These are phyloP conservation scores for Eutolmus rufibarbis DNA, from an alignment of 2,888 invertebrate species.

Conservation along the genomic window DNA sequence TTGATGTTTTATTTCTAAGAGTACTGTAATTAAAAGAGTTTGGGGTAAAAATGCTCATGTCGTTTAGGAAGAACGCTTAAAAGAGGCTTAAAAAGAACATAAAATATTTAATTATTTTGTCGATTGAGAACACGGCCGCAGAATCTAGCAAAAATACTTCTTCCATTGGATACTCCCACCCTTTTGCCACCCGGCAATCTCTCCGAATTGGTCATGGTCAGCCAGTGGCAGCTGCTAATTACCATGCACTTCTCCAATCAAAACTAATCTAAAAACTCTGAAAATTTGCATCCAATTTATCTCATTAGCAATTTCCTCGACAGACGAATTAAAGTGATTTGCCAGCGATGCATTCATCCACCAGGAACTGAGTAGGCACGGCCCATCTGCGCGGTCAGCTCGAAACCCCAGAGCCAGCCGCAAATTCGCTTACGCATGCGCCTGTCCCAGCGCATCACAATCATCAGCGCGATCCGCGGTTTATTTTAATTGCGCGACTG, in stretches of 20 bases:
- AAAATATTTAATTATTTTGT: too few relatives aligned
- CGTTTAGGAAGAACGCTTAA: too few relatives aligned
- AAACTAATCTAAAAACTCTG: not conserved
- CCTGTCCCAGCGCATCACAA: not conserved
- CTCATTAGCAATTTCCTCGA: constrained; percentile 14
- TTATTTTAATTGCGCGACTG: constrained; percentile 12
- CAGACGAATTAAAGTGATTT: constrained; percentile 6
- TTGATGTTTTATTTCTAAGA: too few relatives aligned
- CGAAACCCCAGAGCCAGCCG: not conserved
- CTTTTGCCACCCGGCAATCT: not conserved
- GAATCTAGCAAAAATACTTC: not conserved
- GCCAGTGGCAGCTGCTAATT: not conserved
- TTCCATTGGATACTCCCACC: not conserved
- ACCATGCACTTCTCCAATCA: not conserved
- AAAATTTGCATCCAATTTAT: constrained; percentile 8
- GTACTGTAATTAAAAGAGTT: too few relatives aligned
- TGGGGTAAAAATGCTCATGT: too few relatives aligned
- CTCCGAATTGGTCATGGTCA: not conserved
- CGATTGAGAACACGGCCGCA: too few relatives aligned
- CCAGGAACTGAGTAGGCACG: constrained; percentile 33
- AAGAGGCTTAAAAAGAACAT: too few relatives aligned
- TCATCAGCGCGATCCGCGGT: not conserved
- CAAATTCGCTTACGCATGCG: constrained; percentile 15
- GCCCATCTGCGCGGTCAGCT: not conserved
- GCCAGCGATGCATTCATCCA: constrained; percentile 2